A percentile compares a stretch with the other conserved stretches of the same genome.
Evolutionary conservation across 1,140 invertebrate species (phyloP).

Genomic region (Drosophila serrata): DNA sequence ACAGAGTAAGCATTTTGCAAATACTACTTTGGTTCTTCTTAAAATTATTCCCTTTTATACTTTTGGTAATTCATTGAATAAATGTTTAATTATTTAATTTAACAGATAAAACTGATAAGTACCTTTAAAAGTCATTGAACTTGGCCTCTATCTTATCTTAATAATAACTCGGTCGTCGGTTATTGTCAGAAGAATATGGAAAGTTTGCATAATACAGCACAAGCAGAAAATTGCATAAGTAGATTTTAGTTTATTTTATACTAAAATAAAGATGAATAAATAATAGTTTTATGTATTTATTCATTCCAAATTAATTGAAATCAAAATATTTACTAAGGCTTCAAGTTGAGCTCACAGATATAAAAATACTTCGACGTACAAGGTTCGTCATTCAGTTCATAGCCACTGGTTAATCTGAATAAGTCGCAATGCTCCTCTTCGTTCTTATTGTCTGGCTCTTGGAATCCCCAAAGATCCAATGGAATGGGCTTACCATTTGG

Average conservation of each 20-base stretch:
- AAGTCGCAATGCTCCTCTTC: conserved; percentile 16
- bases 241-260: background rate
- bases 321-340: background rate
- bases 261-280: background rate
- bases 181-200: background rate
- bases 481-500: conserved; percentile 1
- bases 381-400: background rate
- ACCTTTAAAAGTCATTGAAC: background rate
- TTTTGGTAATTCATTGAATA: background rate
- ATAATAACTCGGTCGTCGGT: background rate
- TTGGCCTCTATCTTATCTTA: conserved; percentile 5
- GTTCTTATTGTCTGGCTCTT: conserved; percentile 11
- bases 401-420: background rate
- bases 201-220: background rate
- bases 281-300: background rate
- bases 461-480: background rate
- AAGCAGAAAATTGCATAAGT: background rate
- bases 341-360: background rate
- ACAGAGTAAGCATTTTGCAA: background rate
- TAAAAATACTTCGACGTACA: background rate
- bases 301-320: no score
- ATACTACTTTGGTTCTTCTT: background rate
- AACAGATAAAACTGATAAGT: background rate
- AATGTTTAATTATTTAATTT: background rate
- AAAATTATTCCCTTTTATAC: background rate